phyloP scores from a whole-genome alignment of 2,888 invertebrate species.

The Andrena bicolor region DNA sequence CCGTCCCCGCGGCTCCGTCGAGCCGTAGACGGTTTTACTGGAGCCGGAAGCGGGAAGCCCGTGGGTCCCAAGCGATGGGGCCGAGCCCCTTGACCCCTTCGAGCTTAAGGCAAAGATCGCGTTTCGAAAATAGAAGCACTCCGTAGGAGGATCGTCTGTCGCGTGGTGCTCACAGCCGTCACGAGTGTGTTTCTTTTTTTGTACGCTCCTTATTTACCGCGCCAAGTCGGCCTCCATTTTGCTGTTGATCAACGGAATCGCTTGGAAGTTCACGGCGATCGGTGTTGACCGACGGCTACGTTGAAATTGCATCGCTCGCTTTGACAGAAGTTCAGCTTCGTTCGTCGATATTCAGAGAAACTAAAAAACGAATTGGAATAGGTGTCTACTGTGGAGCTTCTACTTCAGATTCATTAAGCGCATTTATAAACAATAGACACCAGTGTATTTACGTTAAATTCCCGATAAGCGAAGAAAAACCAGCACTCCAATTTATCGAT shows the following conservation, averaged over 20 bases:
- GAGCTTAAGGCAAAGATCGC: conserved; percentile 13
- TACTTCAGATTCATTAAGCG: too few species aligned
- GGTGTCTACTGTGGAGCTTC: too few species aligned
- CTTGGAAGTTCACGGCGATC: background rate
- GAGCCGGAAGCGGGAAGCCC: conserved; percentile 60
- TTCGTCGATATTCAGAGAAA: too few species aligned
- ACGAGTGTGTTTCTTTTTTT: background rate
- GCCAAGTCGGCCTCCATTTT: background rate
- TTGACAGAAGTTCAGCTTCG: too few species aligned
- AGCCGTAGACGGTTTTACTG: conserved; percentile 68
- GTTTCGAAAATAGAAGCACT: conserved; percentile 54
- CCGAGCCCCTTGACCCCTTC: conserved; percentile 44
- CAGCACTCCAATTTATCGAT: background rate
- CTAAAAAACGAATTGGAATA: too few species aligned
- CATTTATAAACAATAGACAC: too few species aligned
- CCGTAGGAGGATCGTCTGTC: background rate
- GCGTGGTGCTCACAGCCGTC: too few species aligned
- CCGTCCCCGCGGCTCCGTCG: conserved; percentile 53
- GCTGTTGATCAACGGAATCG: conserved; percentile 2
- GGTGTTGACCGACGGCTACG: too few species aligned
- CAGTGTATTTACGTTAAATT: too few species aligned
- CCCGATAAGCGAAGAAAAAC: too few species aligned
- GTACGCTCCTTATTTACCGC: conserved; percentile 5
- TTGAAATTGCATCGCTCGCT: too few species aligned
- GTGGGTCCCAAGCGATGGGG: conserved; percentile 4